Conservation (phyloP, 2,113 vertebrate genomes). For the Chloropsis cyanopogon region DNA sequence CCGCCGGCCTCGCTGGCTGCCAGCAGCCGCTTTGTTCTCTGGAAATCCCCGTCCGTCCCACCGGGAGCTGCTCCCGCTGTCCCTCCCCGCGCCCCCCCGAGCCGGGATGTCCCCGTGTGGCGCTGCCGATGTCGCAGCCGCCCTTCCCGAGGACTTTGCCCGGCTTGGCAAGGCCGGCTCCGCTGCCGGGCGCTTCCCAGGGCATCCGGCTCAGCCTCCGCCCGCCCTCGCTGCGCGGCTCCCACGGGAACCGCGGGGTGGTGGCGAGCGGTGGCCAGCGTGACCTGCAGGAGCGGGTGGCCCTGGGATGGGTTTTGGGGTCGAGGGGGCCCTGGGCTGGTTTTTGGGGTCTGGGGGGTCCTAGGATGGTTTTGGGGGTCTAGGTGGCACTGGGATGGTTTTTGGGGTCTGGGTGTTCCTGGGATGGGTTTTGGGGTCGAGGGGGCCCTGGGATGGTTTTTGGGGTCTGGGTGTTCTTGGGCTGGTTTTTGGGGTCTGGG, state of each 20-base stretch:
- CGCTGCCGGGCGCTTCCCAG: neutral
- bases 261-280: neutral
- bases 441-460: too few species aligned
- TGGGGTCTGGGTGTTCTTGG: too few species aligned
- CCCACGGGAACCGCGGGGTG: neutral
- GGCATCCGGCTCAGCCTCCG: neutral
- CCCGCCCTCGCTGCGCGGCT: neutral
- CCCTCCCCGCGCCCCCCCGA: neutral
- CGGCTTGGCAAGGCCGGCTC: neutral
- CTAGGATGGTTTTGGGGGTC: too few species aligned
- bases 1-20: neutral
- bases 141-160: slow-evolving; percentile 31
- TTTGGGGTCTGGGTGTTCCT: too few species aligned
- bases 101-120: neutral
- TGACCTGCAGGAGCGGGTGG: rapidly evolving
- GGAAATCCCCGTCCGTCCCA: neutral
- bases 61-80: neutral
- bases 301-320: neutral
- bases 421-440: too few species aligned
- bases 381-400: too few species aligned
- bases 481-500: too few species aligned
- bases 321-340: neutral
- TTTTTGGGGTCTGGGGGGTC: too few species aligned
- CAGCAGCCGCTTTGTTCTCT: slow-evolving; percentile 59
- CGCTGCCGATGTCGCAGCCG: rapidly evolving